Base-by-base conservation (phyloP, 2,113 vertebrate genomes). In the Clarias magur region DNA sequence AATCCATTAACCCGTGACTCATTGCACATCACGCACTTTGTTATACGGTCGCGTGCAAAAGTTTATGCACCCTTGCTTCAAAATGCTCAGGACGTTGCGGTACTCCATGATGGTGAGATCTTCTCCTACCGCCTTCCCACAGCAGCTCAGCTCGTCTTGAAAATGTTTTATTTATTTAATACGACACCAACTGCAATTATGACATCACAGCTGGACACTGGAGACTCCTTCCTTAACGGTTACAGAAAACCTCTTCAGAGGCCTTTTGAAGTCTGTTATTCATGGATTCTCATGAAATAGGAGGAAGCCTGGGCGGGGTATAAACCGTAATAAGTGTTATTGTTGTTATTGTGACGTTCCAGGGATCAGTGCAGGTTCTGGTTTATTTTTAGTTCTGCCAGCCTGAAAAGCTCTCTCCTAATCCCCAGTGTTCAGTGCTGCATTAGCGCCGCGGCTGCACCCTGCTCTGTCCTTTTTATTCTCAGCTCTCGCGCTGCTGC, bases 1-100 rank as follows among this genome's bases (percentile, higher is more conserved):
- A 84, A 86, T 89, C 85, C 82, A 85, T 85, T 86, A 62, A 72
- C 59, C 84, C 73, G 12, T 88, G 85, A 84, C 48, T 90, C 85
- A 88, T 85, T 84, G 38, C 68, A 68, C 63, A 59, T 48, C 30
- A 7, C 30, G 15, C 65, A n/a, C 65, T 53, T 42, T 3, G 70
- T 42, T 76, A 54, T 56, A 78, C 75, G 9, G 53, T 56, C 54
- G 53, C 3, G n/a, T 80, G 78, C 27, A 80, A 80, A 56, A 80
- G 54, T 59, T 59, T 80, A 30, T 56, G n/a, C 76, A 79, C 54
- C 54, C n/a, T 21, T 9, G 1, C 54, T 30, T 79, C 9, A n/a
- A 30, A 8, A 57, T 9, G 38, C 7, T 8, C 7, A 7, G 48
- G 48, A 48, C 7, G 48, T 48, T 48, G 48, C 48, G 6, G 48